Evolutionary conservation across 2,797 vertebrate genomes (phyloP), one percentile per base, ranked within the genome.

Genomic region (Apogon talboti): DNA sequence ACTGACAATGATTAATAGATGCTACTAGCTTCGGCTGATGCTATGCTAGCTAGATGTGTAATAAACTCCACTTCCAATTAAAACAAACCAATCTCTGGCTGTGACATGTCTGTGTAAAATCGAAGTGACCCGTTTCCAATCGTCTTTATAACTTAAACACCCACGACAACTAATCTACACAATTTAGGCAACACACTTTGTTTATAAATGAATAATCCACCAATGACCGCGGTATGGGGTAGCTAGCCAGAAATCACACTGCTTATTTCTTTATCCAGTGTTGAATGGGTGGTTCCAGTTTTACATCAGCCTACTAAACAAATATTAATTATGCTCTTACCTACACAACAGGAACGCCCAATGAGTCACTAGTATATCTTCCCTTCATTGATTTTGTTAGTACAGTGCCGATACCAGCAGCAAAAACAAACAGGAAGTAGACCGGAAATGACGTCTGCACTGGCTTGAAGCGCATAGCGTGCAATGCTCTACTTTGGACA

Each of bases 391-490:
- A 24, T 24, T 24, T 2, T 11, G 3, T 19, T 50, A 13, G 11
- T 35, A 1, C 9, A 16, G 0, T 33, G 18, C 35, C 15, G 11
- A 42, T 38, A 11, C 40, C 16, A 21, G 46, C 19, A 1, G 12
- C 19, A 35, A 61, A 64, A 19, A 76, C 53, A 84, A 86, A 88
- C 85, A 82, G 87, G 86, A 88, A 90, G 12, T 16, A 0, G 9
- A 69, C 3, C 2, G 83, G 86, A 88, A 43, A 61, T 88, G 81
- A 87, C 83, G 85, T 2, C 35, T 1, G 8, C 1, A 2, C 0
- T 3, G 1, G 1, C 0, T 11, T 14, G 1, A 4, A 4, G n/a
- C 3, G 12, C 7, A 4, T 7, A 3, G 3, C 2, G 4, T 51
- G 42, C 42, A 66, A 13, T 67, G 15, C 19, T 51, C 14, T 1